Conservation (phyloP, 2,797 vertebrate species). For the Agapornis canus region DNA sequence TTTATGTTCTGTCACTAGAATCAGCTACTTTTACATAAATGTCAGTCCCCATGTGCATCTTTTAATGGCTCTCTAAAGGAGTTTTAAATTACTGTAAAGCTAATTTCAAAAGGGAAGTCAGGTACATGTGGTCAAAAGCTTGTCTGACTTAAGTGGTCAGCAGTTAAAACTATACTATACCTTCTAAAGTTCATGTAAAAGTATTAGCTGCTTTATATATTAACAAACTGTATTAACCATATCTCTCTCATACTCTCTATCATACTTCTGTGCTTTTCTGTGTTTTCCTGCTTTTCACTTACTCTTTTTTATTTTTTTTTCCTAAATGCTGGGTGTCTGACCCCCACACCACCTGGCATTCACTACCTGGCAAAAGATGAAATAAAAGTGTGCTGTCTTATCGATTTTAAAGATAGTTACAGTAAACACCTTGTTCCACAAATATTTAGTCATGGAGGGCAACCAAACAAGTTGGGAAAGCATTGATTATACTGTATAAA, state of each 20-base stretch:
- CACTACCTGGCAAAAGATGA: conserved; percentile 65
- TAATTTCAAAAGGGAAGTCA: conserved; percentile 46
- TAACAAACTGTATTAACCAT: conserved; percentile 56
- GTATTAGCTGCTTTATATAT: conserved; percentile 41
- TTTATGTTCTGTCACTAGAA: conserved; percentile 36
- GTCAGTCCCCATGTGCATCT: conserved; percentile 16
- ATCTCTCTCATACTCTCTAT: conserved; percentile 32
- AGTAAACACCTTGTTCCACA: conserved; percentile 72
- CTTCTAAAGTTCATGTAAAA: conserved; percentile 60
- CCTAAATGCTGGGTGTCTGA: conserved; percentile 29
- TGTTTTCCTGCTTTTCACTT: not conserved
- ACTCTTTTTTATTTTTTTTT: not conserved
- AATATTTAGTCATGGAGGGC: conserved; percentile 71
- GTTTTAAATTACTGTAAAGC: conserved; percentile 54
- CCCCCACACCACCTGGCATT: conserved; percentile 45
- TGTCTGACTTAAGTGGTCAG: not conserved
- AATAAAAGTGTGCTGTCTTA: conserved; percentile 61
- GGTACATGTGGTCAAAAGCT: conserved; percentile 1
- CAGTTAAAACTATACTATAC: conserved; percentile 48
- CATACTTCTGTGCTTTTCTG: conserved; percentile 42
- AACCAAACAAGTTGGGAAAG: conserved; percentile 71
- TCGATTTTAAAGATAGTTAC: conserved; percentile 64
- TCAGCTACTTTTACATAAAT: conserved; percentile 43
- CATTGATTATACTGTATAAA: conserved; percentile 70
- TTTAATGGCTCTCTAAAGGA: conserved; percentile 38